Evolutionary conservation across 1,140 invertebrate species (phyloP), one percentile per base, ranked within the genome.

Genomic region (Drosophila equinoxialis): DNA sequence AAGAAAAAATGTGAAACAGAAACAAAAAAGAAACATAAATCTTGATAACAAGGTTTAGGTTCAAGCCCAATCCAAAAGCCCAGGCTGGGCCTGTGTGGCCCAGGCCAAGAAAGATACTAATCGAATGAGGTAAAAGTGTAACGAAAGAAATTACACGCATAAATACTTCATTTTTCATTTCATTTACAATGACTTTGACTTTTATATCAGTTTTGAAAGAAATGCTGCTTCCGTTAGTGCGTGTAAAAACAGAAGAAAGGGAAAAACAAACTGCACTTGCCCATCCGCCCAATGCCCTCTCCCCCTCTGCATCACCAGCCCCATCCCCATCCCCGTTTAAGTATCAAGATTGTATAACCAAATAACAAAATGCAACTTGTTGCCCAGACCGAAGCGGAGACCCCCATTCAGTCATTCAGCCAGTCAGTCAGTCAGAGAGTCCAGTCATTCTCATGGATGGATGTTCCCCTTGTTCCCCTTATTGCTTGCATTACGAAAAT

Each of bases 121-220:
- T 79, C 41, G 41, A 14, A 30, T 1, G 7, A 30, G 55, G 74
- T 74, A 81, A 85, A 86, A 85, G 74, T 78, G 71, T 85, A 85
- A 71, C 70, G 68, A 85, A 74, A 37, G 54, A 51, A 71, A 86
- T 85, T 86, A 81, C 68, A 85, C 74, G 81, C 81, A 81, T 81
- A 51, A 51, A 51, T 51, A 71, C 74, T 57, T 59, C 67, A 72
- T 62, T 62, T 58, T 13, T 13, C 51, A 68, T 76, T 67, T 81
- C 37, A 68, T 68, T 54, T 68, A 60, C 73, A 60, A 86, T 85
- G 81, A 85, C 81, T 85, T 75, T 26, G 63, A 63, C 37, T 83
- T 86, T 81, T 65, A 26, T 39, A 39, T 39, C 35, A 37, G 6
- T 13, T 13, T 13, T 39, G 37, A 30, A 58, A 7, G 30, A 51